Conservation (phyloP, 23 tunicate genomes). For the Trididemnum clinides region DNA sequence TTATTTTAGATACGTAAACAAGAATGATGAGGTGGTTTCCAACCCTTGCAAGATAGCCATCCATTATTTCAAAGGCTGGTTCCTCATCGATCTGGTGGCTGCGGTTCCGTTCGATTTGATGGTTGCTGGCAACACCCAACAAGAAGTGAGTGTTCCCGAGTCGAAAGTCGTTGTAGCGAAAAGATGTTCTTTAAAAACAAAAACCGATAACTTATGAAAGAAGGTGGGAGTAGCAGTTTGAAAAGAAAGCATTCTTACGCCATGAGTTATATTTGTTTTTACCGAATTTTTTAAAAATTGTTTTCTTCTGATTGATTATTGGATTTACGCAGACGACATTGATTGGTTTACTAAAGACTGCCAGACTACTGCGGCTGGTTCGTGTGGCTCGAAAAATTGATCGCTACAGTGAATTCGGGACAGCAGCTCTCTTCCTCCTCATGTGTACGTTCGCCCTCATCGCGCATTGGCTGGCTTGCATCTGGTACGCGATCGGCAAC, state of each 20-base stretch:
- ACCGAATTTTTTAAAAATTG: background rate
- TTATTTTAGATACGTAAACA: conserved; percentile 65
- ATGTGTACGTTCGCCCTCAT: conserved; percentile 76
- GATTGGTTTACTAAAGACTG: conserved; percentile 82
- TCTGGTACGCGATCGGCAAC: conserved; percentile 89
- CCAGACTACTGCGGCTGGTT: conserved; percentile 80
- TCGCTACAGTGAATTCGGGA: conserved; percentile 93
- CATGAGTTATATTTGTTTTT: background rate
- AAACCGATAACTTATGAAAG: no score
- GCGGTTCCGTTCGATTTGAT: conserved; percentile 88
- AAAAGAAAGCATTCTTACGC: no score
- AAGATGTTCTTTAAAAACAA: no score
- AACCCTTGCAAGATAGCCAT: conserved; percentile 65
- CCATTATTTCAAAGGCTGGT: conserved; percentile 93
- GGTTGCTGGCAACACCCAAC: conserved; percentile 49
- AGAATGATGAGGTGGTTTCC: conserved; percentile 86
- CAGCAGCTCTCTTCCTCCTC: conserved; percentile 76
- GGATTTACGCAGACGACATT: conserved; percentile 44
- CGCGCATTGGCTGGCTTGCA: conserved; percentile 94
- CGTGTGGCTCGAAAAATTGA: conserved; percentile 88
- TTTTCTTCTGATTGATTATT: background rate
- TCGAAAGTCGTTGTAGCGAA: no score
- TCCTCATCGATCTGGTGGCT: conserved; percentile 84
- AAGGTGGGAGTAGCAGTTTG: no score
- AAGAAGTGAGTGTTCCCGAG: conserved; percentile 36